A percentile compares a stretch with the other conserved stretches of the same genome.
phyloP scores from a whole-genome alignment of 2,113 vertebrate species.

The Balaeniceps rex region DNA sequence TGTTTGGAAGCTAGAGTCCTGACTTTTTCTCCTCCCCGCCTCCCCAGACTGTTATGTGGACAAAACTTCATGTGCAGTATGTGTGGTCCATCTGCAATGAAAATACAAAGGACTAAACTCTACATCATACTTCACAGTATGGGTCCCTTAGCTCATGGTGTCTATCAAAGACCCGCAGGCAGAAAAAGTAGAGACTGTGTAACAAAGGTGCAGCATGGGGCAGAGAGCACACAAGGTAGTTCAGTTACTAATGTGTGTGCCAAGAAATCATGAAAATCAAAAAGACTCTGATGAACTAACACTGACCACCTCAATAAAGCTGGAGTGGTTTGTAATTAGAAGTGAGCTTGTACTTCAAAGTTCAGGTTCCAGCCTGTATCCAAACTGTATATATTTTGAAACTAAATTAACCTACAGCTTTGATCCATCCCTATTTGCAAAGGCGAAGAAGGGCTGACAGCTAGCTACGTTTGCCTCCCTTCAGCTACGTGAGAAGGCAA shows the following conservation, averaged over 20 bases:
- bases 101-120: not conserved
- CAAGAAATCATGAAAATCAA: not conserved
- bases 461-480: not conserved
- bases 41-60: not conserved
- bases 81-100: not conserved
- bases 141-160: not conserved
- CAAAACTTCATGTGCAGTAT: not conserved
- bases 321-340: not conserved
- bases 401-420: not conserved
- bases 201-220: not conserved
- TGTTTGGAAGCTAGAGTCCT: not conserved
- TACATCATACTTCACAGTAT: not conserved
- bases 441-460: not conserved
- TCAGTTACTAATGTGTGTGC: not conserved
- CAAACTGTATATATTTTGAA: not conserved
- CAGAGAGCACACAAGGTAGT: not conserved
- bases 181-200: not conserved
- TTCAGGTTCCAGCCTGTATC: not conserved
- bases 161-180: not conserved
- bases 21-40: accelerated
- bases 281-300: not conserved
- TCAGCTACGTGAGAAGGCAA: not conserved
- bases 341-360: not conserved
- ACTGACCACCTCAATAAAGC: not conserved
- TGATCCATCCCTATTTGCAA: not conserved